A percentile compares a stretch with the other conserved stretches of the same genome.
These are phyloP conservation scores for Ips typographus DNA, from an alignment of 1,140 invertebrate genomes.

Conservation along the genomic window DNA sequence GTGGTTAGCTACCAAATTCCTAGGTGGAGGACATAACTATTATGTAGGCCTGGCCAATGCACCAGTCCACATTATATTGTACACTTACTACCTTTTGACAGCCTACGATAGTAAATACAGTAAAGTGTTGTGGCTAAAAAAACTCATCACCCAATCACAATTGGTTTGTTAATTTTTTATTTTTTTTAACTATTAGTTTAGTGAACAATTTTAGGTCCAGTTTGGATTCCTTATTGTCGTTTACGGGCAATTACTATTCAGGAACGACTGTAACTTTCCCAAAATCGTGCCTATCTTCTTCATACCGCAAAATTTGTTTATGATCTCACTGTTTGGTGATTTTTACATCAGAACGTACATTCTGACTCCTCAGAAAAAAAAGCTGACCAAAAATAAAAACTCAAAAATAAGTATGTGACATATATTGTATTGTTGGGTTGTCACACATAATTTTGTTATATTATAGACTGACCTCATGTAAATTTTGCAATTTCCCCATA, in stretches of 20 bases:
- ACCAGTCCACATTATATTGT: constrained; percentile 79
- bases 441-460: no score
- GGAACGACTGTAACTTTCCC: constrained; percentile 73
- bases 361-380: constrained; percentile 7
- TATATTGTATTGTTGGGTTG: no score
- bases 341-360: constrained; percentile 84
- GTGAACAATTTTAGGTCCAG: constrained; percentile 60
- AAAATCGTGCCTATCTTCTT: constrained; percentile 59
- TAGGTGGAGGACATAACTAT: constrained; percentile 64
- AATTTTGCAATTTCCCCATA: no score
- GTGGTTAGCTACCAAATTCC: constrained; percentile 65
- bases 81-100: constrained; percentile 73
- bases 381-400: no score
- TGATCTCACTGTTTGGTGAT: constrained; percentile 80
- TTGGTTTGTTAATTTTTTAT: constrained; percentile 51
- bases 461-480: no score
- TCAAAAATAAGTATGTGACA: no score
- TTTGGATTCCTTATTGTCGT: constrained; percentile 72
- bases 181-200: background rate
- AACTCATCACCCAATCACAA: constrained; percentile 72
- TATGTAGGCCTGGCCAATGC: constrained; percentile 67
- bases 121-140: constrained; percentile 71
- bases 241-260: constrained; percentile 64
- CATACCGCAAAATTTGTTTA: constrained; percentile 69
- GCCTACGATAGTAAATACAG: constrained; percentile 64